phyloP scores from a whole-genome alignment of 2,888 invertebrate genomes.

The Choreutis nemorana region DNA sequence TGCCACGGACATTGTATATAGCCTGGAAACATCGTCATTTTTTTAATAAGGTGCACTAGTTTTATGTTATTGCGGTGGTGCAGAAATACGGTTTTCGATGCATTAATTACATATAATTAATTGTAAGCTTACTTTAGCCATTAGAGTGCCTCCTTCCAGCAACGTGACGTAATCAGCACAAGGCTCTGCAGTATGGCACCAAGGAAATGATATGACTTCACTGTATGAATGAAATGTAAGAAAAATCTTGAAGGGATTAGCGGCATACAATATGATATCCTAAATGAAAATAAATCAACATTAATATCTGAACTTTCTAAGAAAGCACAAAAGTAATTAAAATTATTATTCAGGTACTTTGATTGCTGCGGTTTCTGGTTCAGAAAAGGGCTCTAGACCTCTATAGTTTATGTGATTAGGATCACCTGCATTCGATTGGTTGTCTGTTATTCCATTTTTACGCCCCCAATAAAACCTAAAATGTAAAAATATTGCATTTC shows the following conservation, averaged over 20 bases:
- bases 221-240: constrained; percentile 46
- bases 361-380: constrained; percentile 44
- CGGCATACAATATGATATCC: constrained; percentile 49
- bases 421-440: constrained; percentile 28
- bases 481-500: constrained; percentile 8
- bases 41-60: neutral
- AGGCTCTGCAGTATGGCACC: constrained; percentile 45
- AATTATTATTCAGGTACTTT: constrained; percentile 25
- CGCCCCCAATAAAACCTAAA: constrained; percentile 52
- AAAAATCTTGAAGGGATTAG: constrained; percentile 49
- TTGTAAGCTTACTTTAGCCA: constrained; percentile 38
- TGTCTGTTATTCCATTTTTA: constrained; percentile 13
- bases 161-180: constrained; percentile 49
- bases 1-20: constrained; percentile 41
- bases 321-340: too few species aligned
- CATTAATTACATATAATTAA: too few species aligned
- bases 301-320: too few species aligned
- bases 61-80: neutral
- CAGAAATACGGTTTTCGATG: neutral
- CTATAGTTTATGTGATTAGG: constrained; percentile 42
- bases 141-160: constrained; percentile 45
- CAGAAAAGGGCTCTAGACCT: constrained; percentile 42
- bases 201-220: constrained; percentile 50
- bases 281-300: constrained; percentile 16
- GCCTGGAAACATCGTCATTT: constrained; percentile 27